Evolutionary conservation across 53 echinoderm and acorn worm species (phyloP).

Genomic region (Apostichopus leukothele): DNA sequence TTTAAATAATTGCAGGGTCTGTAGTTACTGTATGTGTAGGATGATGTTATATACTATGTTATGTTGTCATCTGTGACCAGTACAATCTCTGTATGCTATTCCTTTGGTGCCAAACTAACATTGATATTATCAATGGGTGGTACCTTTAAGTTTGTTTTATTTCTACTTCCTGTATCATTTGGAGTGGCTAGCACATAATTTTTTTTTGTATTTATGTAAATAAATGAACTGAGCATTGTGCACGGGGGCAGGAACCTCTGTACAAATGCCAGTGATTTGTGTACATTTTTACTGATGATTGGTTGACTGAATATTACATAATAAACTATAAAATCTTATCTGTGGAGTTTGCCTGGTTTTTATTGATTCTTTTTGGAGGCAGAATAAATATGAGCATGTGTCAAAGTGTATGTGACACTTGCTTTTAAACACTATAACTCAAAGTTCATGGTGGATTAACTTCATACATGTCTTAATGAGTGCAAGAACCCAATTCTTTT

Average conservation of each 20-base stretch:
- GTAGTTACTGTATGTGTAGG: no score
- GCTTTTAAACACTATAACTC: no score
- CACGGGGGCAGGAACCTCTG: slow-evolving; percentile 48
- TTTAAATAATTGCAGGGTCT: no score
- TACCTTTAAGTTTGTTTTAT: neutral
- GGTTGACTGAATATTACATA: slow-evolving; percentile 14
- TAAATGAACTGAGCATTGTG: slow-evolving; percentile 28
- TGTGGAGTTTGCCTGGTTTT: no score
- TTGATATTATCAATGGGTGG: neutral
- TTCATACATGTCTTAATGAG: no score
- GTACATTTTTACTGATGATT: slow-evolving; percentile 19
- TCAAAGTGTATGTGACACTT: no score
- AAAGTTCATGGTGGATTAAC: no score
- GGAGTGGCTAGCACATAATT: neutral
- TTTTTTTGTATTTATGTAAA: slow-evolving; percentile 12
- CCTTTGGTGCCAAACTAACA: no score
- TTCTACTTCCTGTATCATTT: slow-evolving; percentile 1
- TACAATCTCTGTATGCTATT: neutral
- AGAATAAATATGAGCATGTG: no score
- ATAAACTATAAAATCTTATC: neutral
- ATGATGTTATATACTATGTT: no score
- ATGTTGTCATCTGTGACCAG: neutral
- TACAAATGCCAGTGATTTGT: slow-evolving; percentile 34
- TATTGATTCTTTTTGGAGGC: no score
- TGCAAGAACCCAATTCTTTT: no score